Conservation (phyloP, 2,888 invertebrate species). For the Andricus curvator region DNA sequence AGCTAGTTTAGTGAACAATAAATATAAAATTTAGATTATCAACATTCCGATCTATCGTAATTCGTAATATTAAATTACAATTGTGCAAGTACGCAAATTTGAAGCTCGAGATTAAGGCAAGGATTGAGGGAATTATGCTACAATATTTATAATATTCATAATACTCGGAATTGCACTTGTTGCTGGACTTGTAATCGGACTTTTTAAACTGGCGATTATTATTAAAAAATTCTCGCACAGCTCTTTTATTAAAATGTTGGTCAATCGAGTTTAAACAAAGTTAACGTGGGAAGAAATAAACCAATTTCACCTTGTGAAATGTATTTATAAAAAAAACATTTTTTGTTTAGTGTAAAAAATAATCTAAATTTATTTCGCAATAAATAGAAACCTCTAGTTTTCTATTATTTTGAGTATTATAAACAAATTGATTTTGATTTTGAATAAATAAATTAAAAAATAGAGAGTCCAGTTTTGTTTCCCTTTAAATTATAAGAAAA, state of each 20-base stretch:
- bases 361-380: neutral
- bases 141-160: slow-evolving; percentile 11
- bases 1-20: slow-evolving; percentile 54
- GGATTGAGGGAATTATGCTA: neutral
- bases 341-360: neutral
- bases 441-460: slow-evolving; percentile 8
- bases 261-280: neutral
- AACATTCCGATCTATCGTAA: slow-evolving; percentile 61
- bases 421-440: neutral
- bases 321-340: neutral
- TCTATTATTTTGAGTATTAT: neutral
- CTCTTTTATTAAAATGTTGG: slow-evolving; percentile 6
- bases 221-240: neutral
- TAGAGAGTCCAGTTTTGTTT: neutral
- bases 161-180: slow-evolving; percentile 36
- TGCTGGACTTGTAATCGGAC: slow-evolving; percentile 2
- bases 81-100: slow-evolving; percentile 22
- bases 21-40: slow-evolving; percentile 62
- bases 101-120: slow-evolving; percentile 38
- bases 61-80: slow-evolving; percentile 44
- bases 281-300: neutral
- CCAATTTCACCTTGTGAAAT: neutral
- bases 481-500: neutral
- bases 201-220: slow-evolving; percentile 9
- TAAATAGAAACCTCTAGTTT: neutral